phyloP scores from a whole-genome alignment of 2,113 vertebrate species.

The Parus major region DNA sequence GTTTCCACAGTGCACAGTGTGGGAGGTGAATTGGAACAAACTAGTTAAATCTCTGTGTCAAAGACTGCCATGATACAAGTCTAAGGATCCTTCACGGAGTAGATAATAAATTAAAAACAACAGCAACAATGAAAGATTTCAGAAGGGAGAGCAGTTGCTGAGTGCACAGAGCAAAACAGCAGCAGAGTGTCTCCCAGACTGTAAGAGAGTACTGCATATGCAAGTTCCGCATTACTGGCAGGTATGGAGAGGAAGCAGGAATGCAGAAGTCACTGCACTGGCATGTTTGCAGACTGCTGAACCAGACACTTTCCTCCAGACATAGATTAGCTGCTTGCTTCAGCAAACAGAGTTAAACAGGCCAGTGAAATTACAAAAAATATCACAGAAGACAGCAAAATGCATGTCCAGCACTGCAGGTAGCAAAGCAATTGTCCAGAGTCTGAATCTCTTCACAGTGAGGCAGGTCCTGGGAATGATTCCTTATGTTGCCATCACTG shows the following conservation, averaged over 20 bases:
- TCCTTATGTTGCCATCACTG: not conserved
- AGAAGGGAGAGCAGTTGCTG: not conserved
- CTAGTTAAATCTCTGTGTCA: not conserved
- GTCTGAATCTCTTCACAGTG: not conserved
- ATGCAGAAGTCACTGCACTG: not conserved
- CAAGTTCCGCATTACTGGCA: not conserved
- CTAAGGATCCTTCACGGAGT: not conserved
- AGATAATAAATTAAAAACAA: not conserved
- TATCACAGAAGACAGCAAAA: not conserved
- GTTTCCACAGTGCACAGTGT: not conserved
- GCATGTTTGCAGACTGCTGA: not conserved
- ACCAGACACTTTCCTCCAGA: not conserved
- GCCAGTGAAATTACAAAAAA: not conserved
- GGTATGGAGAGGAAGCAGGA: not conserved
- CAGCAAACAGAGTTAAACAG: not conserved
- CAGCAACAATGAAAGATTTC: not conserved
- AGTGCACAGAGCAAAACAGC: not conserved
- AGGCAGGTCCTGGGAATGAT: not conserved
- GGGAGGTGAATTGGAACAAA: not conserved
- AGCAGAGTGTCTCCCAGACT: not conserved
- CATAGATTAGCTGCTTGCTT: not conserved
- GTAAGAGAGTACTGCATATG: not conserved
- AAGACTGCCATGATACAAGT: not conserved
- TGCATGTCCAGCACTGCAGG: rapidly evolving
- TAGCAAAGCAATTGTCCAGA: not conserved